Evolutionary conservation across 2,888 invertebrate species (phyloP), one percentile per base, ranked within the genome.

Genomic region (Taphrorychus bicolor): DNA sequence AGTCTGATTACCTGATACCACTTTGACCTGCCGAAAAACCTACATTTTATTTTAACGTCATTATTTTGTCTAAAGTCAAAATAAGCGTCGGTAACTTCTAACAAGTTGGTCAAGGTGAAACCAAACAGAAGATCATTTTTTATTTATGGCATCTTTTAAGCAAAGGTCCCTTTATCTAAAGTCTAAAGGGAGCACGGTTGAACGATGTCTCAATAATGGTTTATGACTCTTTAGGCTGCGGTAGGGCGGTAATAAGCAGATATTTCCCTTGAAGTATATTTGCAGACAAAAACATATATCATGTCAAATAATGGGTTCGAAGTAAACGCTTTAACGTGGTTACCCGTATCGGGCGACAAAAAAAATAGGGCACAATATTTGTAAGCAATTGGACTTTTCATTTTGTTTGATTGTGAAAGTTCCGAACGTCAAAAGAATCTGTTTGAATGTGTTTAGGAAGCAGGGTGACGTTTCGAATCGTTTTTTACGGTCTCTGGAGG

Each of bases 401-500:
- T 54, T 52, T 45, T 62, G 58, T 67, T 67, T 54, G 21, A 56
- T 57, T 52, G 19, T 16, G 19, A 58, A 51, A 18, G 45, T 24
- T 41, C 42, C 22, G 52, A 23, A 51, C 22, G 17, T 9, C 16
- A 54, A 48, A 67, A 52, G 53, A 64, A 69, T 57, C 59, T 49
- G 59, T 63, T 56, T 48, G n/a, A n/a, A 54, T 59, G 52, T 57
- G n/a, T 41, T 59, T 51, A 63, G 63, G 70, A 70, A 66, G 60
- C 57, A 56, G 54, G 7, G 14, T 23, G 32, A 63, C 56, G 62
- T 60, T 60, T 51, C 59, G 59, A 66, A 64, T 66, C 70, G 62
- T 72, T 71, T 66, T 66, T 49, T 69, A 71, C 59, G 70, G 68
- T 71, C 66, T 41, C 62, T 14, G 22, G 45, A 54, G 54, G 32